phyloP scores from a whole-genome alignment of 2,113 vertebrate genomes.

The Gopherus flavomarginatus region DNA sequence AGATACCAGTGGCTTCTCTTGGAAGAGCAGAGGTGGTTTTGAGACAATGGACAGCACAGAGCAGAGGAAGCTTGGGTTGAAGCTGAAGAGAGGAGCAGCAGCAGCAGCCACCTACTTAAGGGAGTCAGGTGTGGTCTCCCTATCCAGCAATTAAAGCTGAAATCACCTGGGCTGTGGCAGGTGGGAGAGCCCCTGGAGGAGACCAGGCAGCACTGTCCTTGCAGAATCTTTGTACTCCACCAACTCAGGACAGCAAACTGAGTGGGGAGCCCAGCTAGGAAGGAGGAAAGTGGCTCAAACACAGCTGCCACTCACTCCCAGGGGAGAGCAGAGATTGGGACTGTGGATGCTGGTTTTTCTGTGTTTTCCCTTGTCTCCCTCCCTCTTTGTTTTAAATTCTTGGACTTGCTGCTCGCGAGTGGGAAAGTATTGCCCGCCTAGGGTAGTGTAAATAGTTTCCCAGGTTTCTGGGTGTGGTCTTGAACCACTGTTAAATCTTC shows the following conservation, averaged over 20 bases:
- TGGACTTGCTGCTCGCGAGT: background rate
- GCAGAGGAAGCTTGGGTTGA: background rate
- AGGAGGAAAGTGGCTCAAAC: background rate
- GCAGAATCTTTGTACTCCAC: background rate
- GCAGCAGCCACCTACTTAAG: background rate
- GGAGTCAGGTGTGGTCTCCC: background rate
- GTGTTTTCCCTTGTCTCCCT: background rate
- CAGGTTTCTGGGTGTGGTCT: background rate
- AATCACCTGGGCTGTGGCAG: background rate
- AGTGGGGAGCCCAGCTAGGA: background rate
- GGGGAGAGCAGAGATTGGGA: background rate
- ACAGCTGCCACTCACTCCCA: background rate
- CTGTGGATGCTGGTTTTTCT: background rate
- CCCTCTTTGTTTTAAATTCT: background rate
- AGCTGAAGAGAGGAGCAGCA: background rate
- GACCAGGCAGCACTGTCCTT: background rate
- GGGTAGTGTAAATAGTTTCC: background rate
- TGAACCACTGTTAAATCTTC: background rate
- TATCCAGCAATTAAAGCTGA: background rate
- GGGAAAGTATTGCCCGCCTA: background rate
- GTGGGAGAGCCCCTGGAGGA: too few species aligned
- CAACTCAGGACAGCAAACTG: background rate
- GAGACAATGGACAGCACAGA: background rate
- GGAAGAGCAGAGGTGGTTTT: background rate
- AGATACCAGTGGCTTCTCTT: background rate